phyloP scores from a whole-genome alignment of 2,113 vertebrate genomes.

The Tricholaema leucomelas region DNA sequence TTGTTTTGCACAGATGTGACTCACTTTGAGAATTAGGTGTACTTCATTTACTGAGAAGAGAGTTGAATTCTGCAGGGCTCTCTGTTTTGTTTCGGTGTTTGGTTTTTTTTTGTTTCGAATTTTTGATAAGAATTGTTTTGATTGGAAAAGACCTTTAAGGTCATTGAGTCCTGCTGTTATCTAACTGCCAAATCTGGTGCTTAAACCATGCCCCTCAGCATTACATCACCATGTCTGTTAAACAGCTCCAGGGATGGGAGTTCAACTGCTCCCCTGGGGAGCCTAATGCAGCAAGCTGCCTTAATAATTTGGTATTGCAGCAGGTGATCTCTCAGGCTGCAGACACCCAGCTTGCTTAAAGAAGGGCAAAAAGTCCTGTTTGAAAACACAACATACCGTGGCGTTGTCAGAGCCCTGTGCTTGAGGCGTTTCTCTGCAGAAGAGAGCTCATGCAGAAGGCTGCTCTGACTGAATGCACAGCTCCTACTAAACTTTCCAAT shows the following conservation, averaged over 20 bases:
- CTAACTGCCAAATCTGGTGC: too few relatives aligned
- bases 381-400: not conserved
- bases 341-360: not conserved
- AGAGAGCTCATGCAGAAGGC: rapidly evolving
- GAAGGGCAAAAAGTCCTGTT: not conserved
- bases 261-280: too few relatives aligned
- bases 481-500: not conserved
- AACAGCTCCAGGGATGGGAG: too few relatives aligned
- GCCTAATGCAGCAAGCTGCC: not conserved
- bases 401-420: not conserved
- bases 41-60: not conserved
- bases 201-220: too few relatives aligned
- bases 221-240: too few relatives aligned
- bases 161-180: too few relatives aligned
- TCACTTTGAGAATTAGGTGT: not conserved
- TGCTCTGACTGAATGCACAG: not conserved
- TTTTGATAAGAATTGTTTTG: not conserved
- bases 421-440: not conserved
- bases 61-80: not conserved
- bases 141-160: too few relatives aligned
- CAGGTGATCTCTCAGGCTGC: not conserved
- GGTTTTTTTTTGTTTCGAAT: not conserved
- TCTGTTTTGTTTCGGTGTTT: not conserved
- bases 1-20: rapidly evolving
- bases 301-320: not conserved